Percentiles rank a stretch among this genome's conserved stretches.
phyloP scores from a whole-genome alignment of 2,113 vertebrate species.

The Sula dactylatra region DNA sequence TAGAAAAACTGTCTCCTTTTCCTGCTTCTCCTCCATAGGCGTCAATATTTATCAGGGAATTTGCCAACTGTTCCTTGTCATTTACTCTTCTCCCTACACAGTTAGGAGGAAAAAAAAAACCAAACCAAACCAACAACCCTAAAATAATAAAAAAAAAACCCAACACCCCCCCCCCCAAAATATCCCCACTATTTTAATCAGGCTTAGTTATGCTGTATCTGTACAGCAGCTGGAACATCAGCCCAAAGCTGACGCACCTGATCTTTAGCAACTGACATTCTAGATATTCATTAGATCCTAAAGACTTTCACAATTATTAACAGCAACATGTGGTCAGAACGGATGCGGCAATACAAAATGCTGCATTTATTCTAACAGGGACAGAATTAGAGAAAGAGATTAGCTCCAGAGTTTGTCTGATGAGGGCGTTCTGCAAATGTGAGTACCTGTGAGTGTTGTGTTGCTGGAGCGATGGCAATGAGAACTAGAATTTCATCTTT shows the following conservation, averaged over 20 bases:
- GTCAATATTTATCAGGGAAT: slow-evolving; percentile 61
- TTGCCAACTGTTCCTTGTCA: slow-evolving; percentile 51
- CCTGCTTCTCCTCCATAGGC: slow-evolving; percentile 25
- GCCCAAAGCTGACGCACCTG: background rate
- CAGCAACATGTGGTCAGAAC: background rate
- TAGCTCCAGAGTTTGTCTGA: background rate
- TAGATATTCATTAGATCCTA: background rate
- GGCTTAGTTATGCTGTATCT: background rate
- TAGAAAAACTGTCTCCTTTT: slow-evolving; percentile 33
- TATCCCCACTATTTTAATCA: background rate
- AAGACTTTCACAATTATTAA: background rate
- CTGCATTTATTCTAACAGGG: background rate
- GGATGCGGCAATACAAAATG: background rate
- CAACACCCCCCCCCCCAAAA: background rate
- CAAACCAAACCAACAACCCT: background rate
- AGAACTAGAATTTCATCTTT: background rate
- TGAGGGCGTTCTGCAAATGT: background rate
- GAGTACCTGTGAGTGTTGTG: background rate
- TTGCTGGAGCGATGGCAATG: background rate
- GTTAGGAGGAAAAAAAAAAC: background rate
- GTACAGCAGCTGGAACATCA: background rate
- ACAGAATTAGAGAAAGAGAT: background rate
- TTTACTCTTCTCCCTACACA: slow-evolving; percentile 13
- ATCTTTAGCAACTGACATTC: background rate
- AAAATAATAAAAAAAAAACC: background rate